These are phyloP conservation scores for Gonocerus acuteangulatus DNA, from an alignment of 2,888 invertebrate species.

Conservation along the genomic window DNA sequence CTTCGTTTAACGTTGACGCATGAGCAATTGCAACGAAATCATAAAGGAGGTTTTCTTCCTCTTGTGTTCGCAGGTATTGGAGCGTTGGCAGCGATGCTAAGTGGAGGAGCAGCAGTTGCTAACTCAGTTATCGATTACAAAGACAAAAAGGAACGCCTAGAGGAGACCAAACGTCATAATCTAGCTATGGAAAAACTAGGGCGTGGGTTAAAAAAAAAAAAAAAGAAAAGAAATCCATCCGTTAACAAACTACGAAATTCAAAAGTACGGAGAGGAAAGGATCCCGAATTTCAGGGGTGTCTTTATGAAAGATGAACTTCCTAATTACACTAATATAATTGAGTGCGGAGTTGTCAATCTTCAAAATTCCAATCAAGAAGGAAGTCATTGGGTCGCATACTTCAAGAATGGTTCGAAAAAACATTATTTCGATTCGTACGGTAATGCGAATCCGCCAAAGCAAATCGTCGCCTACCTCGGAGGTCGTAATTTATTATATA, in stretches of 20 bases:
- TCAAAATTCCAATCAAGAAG: not conserved
- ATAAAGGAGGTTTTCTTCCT: not conserved
- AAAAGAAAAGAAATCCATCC: not conserved
- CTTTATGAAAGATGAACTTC: slow-evolving; percentile 19
- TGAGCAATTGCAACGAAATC: not conserved
- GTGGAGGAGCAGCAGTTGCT: not conserved
- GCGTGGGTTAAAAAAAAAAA: not conserved
- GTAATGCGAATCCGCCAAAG: slow-evolving; percentile 13
- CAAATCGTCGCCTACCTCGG: slow-evolving; percentile 6
- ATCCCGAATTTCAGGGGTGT: slow-evolving; percentile 21
- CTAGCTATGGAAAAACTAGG: not conserved
- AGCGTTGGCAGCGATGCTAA: not conserved
- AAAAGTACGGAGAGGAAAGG: not conserved
- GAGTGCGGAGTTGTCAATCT: slow-evolving; percentile 23
- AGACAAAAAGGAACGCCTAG: not conserved
- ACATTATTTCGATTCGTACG: slow-evolving; percentile 23
- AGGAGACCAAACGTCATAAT: not conserved
- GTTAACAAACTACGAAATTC: not conserved
- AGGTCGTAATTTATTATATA: not conserved
- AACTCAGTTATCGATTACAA: not conserved
- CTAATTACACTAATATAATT: not conserved
- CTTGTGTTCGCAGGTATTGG: not conserved
- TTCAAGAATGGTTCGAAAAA: slow-evolving; percentile 4
- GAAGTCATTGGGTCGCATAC: slow-evolving; percentile 25
- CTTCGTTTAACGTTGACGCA: not conserved